Percentiles rank a stretch among this genome's conserved stretches.
Evolutionary conservation across 2,113 vertebrate species (phyloP).

Genomic region (Rattus rattus): DNA sequence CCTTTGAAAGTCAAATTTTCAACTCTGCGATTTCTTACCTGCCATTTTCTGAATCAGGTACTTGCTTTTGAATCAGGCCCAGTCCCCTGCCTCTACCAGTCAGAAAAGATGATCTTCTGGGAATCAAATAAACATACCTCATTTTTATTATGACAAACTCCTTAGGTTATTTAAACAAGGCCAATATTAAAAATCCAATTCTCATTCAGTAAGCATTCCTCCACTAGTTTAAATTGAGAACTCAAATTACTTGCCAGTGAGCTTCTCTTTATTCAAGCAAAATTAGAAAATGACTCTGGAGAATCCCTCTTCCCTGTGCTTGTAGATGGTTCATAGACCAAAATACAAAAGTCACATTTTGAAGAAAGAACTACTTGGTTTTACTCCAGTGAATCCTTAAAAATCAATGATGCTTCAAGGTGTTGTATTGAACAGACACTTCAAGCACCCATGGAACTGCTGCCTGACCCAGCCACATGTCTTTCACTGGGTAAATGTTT

Average conservation of each 20-base stretch:
- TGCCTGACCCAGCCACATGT: background rate
- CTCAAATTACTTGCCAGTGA: constrained; percentile 36
- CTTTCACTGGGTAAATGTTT: background rate
- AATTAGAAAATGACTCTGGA: constrained; percentile 54
- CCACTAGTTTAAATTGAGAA: constrained; percentile 43
- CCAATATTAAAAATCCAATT: constrained; percentile 66
- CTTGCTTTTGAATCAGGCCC: background rate
- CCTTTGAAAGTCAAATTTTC: background rate
- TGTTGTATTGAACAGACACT: background rate
- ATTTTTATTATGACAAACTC: constrained; percentile 47
- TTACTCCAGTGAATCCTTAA: constrained; percentile 2
- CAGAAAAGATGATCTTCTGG: constrained; percentile 35
- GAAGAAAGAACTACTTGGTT: constrained; percentile 31
- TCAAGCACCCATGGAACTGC: background rate
- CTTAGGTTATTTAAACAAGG: constrained; percentile 58
- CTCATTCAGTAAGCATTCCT: constrained; percentile 15
- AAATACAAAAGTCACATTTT: background rate
- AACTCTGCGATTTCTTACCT: background rate
- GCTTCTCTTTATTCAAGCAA: constrained; percentile 30
- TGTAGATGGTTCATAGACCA: constrained; percentile 20
- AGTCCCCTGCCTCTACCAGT: background rate
- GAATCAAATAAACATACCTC: background rate
- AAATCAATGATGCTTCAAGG: background rate
- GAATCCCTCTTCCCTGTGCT: constrained; percentile 26
- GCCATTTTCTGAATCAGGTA: background rate